phyloP scores from a whole-genome alignment of 1,140 invertebrate species.

The Bombus soroeensis region DNA sequence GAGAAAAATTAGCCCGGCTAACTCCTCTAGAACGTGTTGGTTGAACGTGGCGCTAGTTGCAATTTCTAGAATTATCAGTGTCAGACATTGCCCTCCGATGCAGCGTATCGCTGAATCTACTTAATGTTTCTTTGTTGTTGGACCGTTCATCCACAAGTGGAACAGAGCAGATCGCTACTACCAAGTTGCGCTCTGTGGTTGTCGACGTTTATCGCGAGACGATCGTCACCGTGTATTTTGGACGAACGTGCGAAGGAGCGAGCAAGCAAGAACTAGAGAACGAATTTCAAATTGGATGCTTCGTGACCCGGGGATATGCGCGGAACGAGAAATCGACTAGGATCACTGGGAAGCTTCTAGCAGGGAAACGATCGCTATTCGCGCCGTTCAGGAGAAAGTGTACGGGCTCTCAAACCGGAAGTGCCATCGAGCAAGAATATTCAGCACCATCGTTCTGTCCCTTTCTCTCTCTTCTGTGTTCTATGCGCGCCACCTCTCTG shows the following conservation, averaged over 20 bases:
- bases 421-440: conserved; percentile 65
- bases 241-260: too few species aligned
- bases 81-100: conserved; percentile 37
- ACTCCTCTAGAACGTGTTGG: background rate
- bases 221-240: too few species aligned
- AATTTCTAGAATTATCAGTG: conserved; percentile 51
- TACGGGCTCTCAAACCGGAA: conserved; percentile 58
- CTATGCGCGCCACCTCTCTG: background rate
- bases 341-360: background rate
- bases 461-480: conserved; percentile 24
- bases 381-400: conserved; percentile 58
- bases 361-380: conserved; percentile 33
- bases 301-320: background rate
- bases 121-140: background rate
- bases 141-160: background rate
- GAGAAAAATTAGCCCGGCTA: background rate
- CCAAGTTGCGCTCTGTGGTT: too few species aligned
- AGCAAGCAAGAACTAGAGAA: background rate
- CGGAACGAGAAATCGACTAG: background rate
- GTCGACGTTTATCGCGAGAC: too few species aligned
- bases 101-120: conserved; percentile 9
- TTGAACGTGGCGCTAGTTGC: background rate
- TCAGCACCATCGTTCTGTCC: conserved; percentile 39
- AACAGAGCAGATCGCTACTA: background rate
- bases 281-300: background rate